Evolutionary conservation across 2,113 vertebrate genomes (phyloP).

Genomic region (Theristicus caerulescens): DNA sequence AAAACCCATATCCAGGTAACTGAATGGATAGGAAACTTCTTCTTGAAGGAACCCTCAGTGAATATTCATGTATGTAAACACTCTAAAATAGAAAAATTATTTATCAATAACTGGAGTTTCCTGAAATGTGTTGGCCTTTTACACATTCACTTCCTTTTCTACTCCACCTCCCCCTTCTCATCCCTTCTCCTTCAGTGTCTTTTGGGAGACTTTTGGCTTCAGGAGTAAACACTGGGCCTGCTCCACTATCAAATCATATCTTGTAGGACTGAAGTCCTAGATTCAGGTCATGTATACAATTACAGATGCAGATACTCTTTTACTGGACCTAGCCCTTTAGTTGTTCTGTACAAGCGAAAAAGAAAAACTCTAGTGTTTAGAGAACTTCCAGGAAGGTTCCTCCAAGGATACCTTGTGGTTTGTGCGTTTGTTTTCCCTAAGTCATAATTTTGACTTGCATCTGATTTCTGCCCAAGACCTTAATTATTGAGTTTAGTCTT

Average conservation of each 20-base stretch:
- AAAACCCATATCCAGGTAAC: not conserved
- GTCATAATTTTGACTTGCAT: not conserved
- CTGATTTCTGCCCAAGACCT: not conserved
- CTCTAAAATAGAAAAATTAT: not conserved
- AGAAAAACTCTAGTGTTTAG: not conserved
- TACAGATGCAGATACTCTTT: not conserved
- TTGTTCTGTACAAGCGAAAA: not conserved
- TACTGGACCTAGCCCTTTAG: not conserved
- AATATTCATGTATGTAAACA: not conserved
- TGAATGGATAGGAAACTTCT: not conserved
- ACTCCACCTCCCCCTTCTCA: not conserved
- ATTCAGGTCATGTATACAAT: not conserved
- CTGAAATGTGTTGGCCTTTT: not conserved
- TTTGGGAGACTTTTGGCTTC: not conserved
- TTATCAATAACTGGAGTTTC: not conserved
- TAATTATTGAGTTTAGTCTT: not conserved
- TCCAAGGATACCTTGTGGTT: not conserved
- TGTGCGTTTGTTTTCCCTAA: not conserved
- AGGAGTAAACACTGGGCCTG: not conserved
- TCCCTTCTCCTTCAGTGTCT: not conserved
- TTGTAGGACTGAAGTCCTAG: not conserved
- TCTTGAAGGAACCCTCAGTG: not conserved
- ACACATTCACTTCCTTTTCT: not conserved
- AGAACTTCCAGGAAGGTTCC: not conserved
- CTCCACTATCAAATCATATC: not conserved